Evolutionary conservation across 2,797 vertebrate species (phyloP).

Genomic region (Syngnathus rostellatus): DNA sequence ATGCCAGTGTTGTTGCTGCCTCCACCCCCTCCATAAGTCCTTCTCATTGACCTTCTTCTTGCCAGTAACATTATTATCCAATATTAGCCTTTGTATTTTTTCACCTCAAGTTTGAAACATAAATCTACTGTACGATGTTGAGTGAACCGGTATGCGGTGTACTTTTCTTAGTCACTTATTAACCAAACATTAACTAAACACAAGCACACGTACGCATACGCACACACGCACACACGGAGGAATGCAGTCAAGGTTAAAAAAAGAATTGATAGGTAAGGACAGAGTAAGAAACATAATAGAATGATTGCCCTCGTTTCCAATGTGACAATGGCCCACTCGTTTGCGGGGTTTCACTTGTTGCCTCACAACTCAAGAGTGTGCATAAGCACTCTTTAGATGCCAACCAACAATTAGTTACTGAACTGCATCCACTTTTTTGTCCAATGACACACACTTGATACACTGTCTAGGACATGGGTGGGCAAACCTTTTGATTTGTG

Average conservation of each 20-base stretch:
- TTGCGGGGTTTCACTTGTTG: constrained; percentile 24
- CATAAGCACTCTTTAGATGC: constrained; percentile 24
- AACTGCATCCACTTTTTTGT: constrained; percentile 11
- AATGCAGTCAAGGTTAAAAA: constrained; percentile 2
- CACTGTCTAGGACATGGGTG: background rate
- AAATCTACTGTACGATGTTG: background rate
- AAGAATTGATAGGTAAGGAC: background rate
- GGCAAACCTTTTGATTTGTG: too few species aligned
- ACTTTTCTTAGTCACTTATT: constrained; percentile 5
- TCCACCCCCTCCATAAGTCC: constrained; percentile 2
- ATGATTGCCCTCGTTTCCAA: constrained; percentile 1
- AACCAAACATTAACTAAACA: background rate
- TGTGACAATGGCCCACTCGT: constrained; percentile 3
- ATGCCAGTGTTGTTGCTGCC: background rate
- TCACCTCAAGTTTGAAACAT: background rate
- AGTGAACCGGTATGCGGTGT: background rate
- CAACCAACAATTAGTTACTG: constrained; percentile 1
- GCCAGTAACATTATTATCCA: background rate
- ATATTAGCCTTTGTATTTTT: background rate
- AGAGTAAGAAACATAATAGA: background rate
- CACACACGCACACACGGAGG: background rate
- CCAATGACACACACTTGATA: background rate
- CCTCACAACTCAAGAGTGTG: constrained; percentile 17
- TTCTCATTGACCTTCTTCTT: background rate
- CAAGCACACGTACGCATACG: background rate